A percentile compares a stretch with the other conserved stretches of the same genome.
These are phyloP conservation scores for Drosophila oshimai DNA, from an alignment of 1,140 invertebrate genomes.

Conservation along the genomic window DNA sequence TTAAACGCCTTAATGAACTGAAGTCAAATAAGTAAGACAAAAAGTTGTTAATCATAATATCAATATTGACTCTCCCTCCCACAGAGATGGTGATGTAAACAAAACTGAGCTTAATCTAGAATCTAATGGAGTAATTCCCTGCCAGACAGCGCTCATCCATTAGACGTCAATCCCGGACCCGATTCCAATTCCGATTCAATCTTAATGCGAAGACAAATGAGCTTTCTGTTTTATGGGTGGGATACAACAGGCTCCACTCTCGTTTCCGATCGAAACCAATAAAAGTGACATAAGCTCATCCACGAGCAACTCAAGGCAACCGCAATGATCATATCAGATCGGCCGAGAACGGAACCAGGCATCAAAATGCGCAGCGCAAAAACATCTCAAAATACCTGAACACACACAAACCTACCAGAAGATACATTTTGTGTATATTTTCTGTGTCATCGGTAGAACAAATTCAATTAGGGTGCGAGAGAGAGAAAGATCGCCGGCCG, in stretches of 20 bases:
- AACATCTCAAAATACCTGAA: constrained; percentile 28
- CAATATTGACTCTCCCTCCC: constrained; percentile 43
- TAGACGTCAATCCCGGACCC: constrained; percentile 23
- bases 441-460: constrained; percentile 45
- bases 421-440: constrained; percentile 34
- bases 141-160: constrained; percentile 43
- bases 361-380: constrained; percentile 69
- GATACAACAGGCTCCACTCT: constrained; percentile 2
- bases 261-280: constrained; percentile 72
- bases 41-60: constrained; percentile 31
- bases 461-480: constrained; percentile 44
- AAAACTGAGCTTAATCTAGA: constrained; percentile 1
- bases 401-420: background rate
- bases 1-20: constrained; percentile 25
- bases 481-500: constrained; percentile 42
- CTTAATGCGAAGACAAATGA: constrained; percentile 65
- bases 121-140: constrained; percentile 35
- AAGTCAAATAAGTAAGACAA: constrained; percentile 33
- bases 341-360: constrained; percentile 37
- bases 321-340: constrained; percentile 38
- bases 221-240: constrained; percentile 44
- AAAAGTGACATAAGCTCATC: constrained; percentile 72
- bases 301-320: constrained; percentile 33
- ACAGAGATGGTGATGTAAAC: constrained; percentile 20
- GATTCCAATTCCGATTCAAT: constrained; percentile 22